These are phyloP conservation scores for Drosophila quinaria DNA, from an alignment of 2,888 invertebrate species.

Conservation along the genomic window DNA sequence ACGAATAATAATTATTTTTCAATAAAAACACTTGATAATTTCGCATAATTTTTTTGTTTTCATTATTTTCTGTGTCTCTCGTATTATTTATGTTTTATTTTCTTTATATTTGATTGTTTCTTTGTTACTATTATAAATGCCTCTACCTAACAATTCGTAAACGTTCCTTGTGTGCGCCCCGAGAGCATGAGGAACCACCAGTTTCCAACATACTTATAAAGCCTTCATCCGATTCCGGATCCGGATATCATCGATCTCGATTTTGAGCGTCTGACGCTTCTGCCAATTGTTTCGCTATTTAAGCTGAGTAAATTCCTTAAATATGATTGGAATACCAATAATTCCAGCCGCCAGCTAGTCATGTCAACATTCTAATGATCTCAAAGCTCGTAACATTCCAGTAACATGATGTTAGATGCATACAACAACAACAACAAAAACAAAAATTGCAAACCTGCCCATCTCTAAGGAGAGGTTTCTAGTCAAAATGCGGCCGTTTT, in stretches of 20 bases:
- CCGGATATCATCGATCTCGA: conserved; percentile 15
- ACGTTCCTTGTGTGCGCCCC: conserved; percentile 22
- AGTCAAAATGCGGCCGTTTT: conserved; percentile 37
- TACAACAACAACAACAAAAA: conserved; percentile 3
- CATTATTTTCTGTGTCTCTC: conserved; percentile 37
- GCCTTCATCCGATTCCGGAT: not conserved
- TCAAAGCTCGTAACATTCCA: conserved; percentile 50
- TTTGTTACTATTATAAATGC: conserved; percentile 26
- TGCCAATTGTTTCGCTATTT: conserved; percentile 10
- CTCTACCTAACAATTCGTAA: conserved; percentile 18
- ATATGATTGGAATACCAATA: conserved; percentile 5
- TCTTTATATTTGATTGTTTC: conserved; percentile 35
- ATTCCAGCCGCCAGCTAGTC: conserved; percentile 53
- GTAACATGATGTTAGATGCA: not conserved
- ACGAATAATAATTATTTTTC: conserved; percentile 51
- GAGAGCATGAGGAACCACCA: conserved; percentile 6
- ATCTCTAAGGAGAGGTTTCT: conserved; percentile 17
- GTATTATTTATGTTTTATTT: conserved; percentile 29
- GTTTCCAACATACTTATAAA: not conserved
- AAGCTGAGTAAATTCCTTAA: not conserved
- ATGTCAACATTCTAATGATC: conserved; percentile 51
- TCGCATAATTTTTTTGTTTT: conserved; percentile 67
- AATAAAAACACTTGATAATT: conserved; percentile 68
- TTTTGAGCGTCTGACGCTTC: conserved; percentile 7
- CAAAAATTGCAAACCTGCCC: conserved; percentile 10